Evolutionary conservation across 2,888 invertebrate species (phyloP), one percentile per base, ranked within the genome.

Genomic region (Pollenia griseotomentosa): DNA sequence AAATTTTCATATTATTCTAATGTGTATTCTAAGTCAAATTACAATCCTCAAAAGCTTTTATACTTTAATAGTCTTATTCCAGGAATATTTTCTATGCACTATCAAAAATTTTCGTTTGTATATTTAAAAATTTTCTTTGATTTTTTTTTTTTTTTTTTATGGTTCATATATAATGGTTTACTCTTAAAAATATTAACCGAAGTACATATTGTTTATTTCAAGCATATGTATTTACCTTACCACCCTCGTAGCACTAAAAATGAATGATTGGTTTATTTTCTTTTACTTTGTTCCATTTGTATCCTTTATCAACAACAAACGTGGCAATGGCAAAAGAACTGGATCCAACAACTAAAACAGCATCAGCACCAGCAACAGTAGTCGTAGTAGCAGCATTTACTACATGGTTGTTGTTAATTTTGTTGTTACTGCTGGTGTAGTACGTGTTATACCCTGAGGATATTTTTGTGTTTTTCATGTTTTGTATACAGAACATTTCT

Each of bases 371-470:
- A 70, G 46, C 42, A 57, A 40, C 46, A 57, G 16, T 14, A 66
- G 23, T 75, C 11, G 8, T 42, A 70, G 11, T 19, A 65, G 59
- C 44, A 68, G 44, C 48, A 44, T 70, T 70, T 40, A 66, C 46
- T 46, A 73, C 79, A 74, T 23, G 73, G 7, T 14, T 14, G 44
- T n/a, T 79, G 73, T 75, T 70, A 53, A 46, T 75, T 65, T 44
- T 63, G 68, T 59, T 86, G 70, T 80, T 74, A 40, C 68, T 68
- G 42, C 77, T 74, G 65, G 48, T 71, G 57, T 80, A 57, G 55
- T 81, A 77, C 73, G 77, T 84, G 66, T 74, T 81, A 77, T 73
- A 65, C 73, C 84, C 87, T 14, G 51, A 87, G 84, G 87, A 87
- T 81, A 84, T 87, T 73, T 78, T 73, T 68, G 66, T 75, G 75